Base-by-base conservation (phyloP, 1,140 invertebrate species). In the Phymastichus coffea region DNA sequence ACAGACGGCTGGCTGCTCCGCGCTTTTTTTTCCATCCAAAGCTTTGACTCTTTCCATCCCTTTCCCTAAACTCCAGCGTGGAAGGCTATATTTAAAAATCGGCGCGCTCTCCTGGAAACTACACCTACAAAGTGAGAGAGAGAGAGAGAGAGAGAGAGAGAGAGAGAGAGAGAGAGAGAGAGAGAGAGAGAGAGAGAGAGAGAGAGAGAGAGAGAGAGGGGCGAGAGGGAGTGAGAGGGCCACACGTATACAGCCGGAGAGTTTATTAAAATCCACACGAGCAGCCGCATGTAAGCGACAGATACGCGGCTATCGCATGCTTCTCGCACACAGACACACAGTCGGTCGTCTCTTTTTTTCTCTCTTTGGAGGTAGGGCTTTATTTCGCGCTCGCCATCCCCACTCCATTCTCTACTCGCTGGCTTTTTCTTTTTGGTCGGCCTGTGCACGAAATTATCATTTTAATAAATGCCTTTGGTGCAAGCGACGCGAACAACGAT, bases 51-150 rank as follows among this genome's bases (percentile, higher is more conserved):
- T 47, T 28, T n/a, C n/a, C n/a, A n/a, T n/a, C n/a, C n/a, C n/a
- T n/a, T n/a, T n/a, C n/a, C n/a, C n/a, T n/a, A n/a, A n/a, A n/a
- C n/a, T n/a, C n/a, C n/a, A n/a, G 74, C 72, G 70, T 60, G 68
- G 69, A 69, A 64, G 68, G 69, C 75, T 80, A 79, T 79, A 79
- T 79, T 79, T 79, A 78, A 80, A 79, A 79, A 80, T 77, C 68
- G 72, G 75, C 70, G 69, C 76, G 75, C 68, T 80, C 77, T 78
- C 70, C 73, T 70, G 78, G 78, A 80, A 80, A 76, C 66, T 78
- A 68, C 65, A 64, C 56, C 70, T 73, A 79, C 76, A 80, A 78
- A 79, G 78, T 74, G 75, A 68, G 74, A 70, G 71, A 74, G 69
- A 12, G 23, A 73, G 75, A 72, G 72, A 70, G 67, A 73, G 68